These are phyloP conservation scores for Columba guinea DNA, from an alignment of 2,797 vertebrate species.

Conservation along the genomic window DNA sequence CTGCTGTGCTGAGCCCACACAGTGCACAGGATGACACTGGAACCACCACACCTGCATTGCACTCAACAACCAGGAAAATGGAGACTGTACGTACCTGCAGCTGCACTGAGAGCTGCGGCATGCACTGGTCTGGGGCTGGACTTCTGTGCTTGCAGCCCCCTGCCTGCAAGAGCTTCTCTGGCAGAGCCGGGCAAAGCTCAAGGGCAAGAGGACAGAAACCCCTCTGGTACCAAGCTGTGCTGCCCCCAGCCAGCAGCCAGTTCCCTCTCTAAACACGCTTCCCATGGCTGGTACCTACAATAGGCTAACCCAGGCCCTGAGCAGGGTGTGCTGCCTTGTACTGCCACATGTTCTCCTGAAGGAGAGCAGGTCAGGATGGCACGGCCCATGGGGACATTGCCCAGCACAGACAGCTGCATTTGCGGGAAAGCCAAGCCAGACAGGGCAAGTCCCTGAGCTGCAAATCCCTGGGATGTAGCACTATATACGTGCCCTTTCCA, in stretches of 20 bases:
- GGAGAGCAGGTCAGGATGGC: background rate
- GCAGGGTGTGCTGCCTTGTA: background rate
- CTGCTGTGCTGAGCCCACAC: background rate
- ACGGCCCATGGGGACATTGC: background rate
- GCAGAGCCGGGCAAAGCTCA: background rate
- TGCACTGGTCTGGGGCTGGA: background rate
- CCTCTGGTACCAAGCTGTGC: background rate
- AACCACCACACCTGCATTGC: fast-evolving
- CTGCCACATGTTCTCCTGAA: background rate
- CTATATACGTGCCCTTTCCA: background rate
- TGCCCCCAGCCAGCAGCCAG: background rate
- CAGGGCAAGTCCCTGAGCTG: background rate
- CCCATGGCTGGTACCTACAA: fast-evolving
- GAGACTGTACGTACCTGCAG: fast-evolving
- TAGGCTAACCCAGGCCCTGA: background rate
- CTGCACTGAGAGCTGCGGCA: fast-evolving
- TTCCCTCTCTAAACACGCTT: background rate
- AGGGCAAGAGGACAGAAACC: background rate
- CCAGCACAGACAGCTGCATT: background rate
- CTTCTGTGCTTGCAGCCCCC: background rate
- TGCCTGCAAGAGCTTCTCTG: background rate
- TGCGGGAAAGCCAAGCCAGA: background rate
- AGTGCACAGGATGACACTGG: background rate
- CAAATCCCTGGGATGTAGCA: background rate
- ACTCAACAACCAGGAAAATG: fast-evolving